phyloP scores from a whole-genome alignment of 2,113 vertebrate genomes.

The Rhodinocichla rosea region DNA sequence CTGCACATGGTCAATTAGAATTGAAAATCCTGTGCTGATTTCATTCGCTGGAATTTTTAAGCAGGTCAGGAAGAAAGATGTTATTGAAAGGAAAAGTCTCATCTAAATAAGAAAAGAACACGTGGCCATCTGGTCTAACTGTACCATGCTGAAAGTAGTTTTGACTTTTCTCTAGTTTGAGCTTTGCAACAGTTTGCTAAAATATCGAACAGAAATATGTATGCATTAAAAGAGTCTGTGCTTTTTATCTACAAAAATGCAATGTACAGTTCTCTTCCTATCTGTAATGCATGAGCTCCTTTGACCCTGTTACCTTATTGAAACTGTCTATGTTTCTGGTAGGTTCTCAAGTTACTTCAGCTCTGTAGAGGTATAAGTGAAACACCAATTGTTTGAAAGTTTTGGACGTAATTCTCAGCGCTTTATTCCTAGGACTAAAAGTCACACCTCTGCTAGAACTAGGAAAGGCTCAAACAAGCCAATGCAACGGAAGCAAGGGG shows the following conservation, averaged over 20 bases:
- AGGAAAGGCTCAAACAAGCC: not conserved
- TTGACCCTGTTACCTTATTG: slow-evolving; percentile 28
- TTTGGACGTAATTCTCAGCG: not conserved
- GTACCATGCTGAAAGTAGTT: slow-evolving; percentile 70
- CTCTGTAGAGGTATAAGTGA: not conserved
- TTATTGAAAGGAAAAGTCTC: slow-evolving; percentile 84
- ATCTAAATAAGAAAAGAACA: slow-evolving; percentile 83
- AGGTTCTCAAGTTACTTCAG: not conserved
- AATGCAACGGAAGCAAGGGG: not conserved
- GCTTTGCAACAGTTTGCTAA: slow-evolving; percentile 53
- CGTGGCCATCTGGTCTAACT: slow-evolving; percentile 76
- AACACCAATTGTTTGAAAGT: not conserved
- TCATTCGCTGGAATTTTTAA: slow-evolving; percentile 84
- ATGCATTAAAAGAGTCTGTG: slow-evolving; percentile 44
- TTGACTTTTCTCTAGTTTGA: slow-evolving; percentile 48
- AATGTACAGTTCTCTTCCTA: slow-evolving; percentile 19
- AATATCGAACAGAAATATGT: slow-evolving; percentile 57
- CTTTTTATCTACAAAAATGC: slow-evolving; percentile 37
- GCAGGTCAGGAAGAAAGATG: slow-evolving; percentile 84
- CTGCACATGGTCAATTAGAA: slow-evolving; percentile 83
- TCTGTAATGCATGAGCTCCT: slow-evolving; percentile 54
- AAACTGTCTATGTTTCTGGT: slow-evolving; percentile 20
- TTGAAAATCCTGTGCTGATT: slow-evolving; percentile 83
- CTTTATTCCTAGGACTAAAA: not conserved
- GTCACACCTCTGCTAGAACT: not conserved